These are phyloP conservation scores for Aproaerema taeniolella DNA, from an alignment of 2,888 invertebrate genomes.

Conservation along the genomic window DNA sequence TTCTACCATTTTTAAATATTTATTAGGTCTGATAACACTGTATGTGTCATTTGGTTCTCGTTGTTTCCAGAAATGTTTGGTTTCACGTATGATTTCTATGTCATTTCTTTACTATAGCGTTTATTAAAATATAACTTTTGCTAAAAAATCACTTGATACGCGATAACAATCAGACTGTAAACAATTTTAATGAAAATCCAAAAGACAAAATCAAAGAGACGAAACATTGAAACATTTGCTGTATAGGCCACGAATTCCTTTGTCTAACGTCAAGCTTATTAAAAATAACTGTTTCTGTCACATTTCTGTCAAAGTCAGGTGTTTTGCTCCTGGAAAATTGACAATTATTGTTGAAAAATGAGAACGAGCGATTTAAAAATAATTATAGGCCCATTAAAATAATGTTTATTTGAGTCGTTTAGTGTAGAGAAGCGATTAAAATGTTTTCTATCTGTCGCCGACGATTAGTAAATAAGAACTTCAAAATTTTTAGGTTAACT, in stretches of 20 bases:
- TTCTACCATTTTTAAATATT: not conserved
- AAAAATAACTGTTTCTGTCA: no score
- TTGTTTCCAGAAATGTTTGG: not conserved
- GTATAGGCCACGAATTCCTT: no score
- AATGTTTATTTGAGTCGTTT: slow-evolving; percentile 31
- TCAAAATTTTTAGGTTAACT: slow-evolving; percentile 73
- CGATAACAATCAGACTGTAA: no score
- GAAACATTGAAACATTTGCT: no score
- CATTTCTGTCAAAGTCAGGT: slow-evolving; percentile 45
- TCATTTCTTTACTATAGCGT: no score
- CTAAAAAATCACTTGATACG: no score
- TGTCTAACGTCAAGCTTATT: no score
- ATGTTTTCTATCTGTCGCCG: slow-evolving; percentile 59
- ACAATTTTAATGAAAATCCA: no score
- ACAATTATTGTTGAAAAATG: slow-evolving; percentile 34
- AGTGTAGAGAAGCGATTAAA: slow-evolving; percentile 26
- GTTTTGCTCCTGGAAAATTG: slow-evolving; percentile 25
- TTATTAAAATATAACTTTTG: no score
- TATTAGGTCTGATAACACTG: not conserved
- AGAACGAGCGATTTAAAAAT: slow-evolving; percentile 18
- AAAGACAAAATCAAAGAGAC: no score
- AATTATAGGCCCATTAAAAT: slow-evolving; percentile 38
- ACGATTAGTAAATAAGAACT: slow-evolving; percentile 62
- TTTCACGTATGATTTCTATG: not conserved
- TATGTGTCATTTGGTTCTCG: not conserved